Base-by-base conservation (phyloP, 1,140 invertebrate species). In the Leptopilina clavipes region DNA sequence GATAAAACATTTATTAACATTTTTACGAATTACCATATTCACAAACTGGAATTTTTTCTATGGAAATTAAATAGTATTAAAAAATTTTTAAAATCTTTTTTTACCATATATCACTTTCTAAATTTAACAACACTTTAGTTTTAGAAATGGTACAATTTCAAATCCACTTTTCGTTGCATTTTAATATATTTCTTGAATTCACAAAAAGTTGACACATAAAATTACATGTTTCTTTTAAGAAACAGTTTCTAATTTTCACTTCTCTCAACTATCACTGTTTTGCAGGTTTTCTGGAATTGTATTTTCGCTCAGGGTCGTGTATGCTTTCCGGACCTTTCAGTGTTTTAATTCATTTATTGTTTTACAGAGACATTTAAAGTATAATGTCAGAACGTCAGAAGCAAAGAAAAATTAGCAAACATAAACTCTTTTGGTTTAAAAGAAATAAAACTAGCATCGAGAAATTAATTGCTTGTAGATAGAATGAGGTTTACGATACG, bases 291-390 rank as follows among this genome's bases (percentile, higher is more conserved):
- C 19, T 59, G 18, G 25, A 59, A 59, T 19, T 25, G 11, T 10
- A 59, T 59, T 59, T 59, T 25, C 54, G 22, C 54, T 59, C 18
- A 31, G 56, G 12, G 11, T 25, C 56, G 10, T 25, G 22, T 10
- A 3, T 14, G 22, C 19, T 72, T 72, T 72, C 18, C 17, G 3
- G 3, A 14, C 19, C 11, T 25, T 25, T 25, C 43, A 22, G 59
- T 71, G 14, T 72, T 59, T 72, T 59, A 72, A n/a, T 44, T 75
- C 45, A 54, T 11, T 22, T 10, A 3, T n/a, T 22, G 22, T 22
- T 72, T 45, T 12, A 5, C 14, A 22, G 12, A 0, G 6, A 25
- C 7, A 45, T 72, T 45, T 19, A 1, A 12, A 8, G 8, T 0
- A n/a, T n/a, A 11, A 12, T 45, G n/a, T n/a, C n/a, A n/a, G n/a